These are phyloP conservation scores for Neocrepidodera transversa DNA, from an alignment of 2,888 invertebrate species.

Conservation along the genomic window DNA sequence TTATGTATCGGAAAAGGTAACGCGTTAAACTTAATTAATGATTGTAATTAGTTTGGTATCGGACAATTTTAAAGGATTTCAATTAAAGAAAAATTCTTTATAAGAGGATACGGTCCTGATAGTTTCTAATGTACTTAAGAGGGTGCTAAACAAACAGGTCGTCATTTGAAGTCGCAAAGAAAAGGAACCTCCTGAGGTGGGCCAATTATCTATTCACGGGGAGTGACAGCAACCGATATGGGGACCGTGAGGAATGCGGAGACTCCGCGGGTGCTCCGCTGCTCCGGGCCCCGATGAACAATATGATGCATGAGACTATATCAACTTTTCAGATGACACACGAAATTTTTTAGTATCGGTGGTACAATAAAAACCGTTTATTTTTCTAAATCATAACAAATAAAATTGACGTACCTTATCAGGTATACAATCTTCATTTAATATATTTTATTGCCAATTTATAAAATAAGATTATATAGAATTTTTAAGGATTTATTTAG, in stretches of 20 bases:
- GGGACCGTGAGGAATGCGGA: constrained; percentile 56
- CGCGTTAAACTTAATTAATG: neutral
- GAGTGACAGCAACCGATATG: constrained; percentile 59
- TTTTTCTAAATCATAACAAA: too few relatives aligned
- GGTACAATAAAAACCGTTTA: neutral
- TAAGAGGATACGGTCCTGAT: constrained; percentile 21
- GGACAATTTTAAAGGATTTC: too few relatives aligned
- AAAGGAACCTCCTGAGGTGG: constrained; percentile 61
- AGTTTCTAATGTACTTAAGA: constrained; percentile 26
- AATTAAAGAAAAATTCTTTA: neutral
- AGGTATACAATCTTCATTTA: too few relatives aligned
- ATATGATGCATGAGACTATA: constrained; percentile 54
- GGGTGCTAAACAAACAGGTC: constrained; percentile 57
- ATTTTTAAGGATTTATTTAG: too few relatives aligned
- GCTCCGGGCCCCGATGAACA: constrained; percentile 31
- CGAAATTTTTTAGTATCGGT: constrained; percentile 13
- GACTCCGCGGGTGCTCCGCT: constrained; percentile 54
- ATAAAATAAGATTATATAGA: too few relatives aligned
- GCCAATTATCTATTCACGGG: constrained; percentile 63
- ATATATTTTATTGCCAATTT: too few relatives aligned
- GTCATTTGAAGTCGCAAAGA: constrained; percentile 43
- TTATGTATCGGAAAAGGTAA: too few relatives aligned
- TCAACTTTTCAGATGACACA: constrained; percentile 50
- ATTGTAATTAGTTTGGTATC: neutral
- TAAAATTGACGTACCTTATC: too few relatives aligned